These are phyloP conservation scores for Gerris buenoi DNA, from an alignment of 1,140 invertebrate genomes.

Conservation along the genomic window DNA sequence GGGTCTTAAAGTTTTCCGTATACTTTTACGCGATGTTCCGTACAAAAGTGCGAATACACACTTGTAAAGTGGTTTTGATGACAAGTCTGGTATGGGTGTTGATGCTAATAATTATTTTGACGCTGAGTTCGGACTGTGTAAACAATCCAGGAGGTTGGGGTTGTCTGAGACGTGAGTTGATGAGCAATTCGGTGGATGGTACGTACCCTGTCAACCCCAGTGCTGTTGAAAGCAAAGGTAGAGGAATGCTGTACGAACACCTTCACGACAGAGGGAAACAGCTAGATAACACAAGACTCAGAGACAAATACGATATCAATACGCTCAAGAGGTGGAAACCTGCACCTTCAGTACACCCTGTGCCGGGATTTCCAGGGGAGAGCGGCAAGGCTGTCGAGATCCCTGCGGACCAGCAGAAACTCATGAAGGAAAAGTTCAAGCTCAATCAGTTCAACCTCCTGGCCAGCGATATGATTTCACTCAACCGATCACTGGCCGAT, in stretches of 20 bases:
- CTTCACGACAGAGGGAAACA: slow-evolving; percentile 17
- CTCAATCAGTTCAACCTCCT: slow-evolving; percentile 97
- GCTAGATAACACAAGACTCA: slow-evolving; percentile 18
- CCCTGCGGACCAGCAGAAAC: slow-evolving; percentile 60
- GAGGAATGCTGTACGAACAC: slow-evolving; percentile 21
- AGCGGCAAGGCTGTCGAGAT: slow-evolving; percentile 77
- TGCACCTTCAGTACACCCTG: slow-evolving; percentile 48
- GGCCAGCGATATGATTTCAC: slow-evolving; percentile 91
- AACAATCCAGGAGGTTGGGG: slow-evolving; percentile 33
- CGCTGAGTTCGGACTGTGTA: slow-evolving; percentile 84
- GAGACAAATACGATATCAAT: slow-evolving; percentile 31
- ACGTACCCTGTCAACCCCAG: neutral
- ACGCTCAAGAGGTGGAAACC: slow-evolving; percentile 54
- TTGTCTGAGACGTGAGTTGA: slow-evolving; percentile 40
- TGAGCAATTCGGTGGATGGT: slow-evolving; percentile 19
- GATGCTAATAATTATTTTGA: slow-evolving; percentile 76
- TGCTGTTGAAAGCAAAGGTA: slow-evolving; percentile 16
- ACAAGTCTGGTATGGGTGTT: slow-evolving; percentile 93
- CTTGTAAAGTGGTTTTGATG: slow-evolving; percentile 81
- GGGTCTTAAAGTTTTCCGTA: too few species aligned
- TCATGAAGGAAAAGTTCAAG: slow-evolving; percentile 91
- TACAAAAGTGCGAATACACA: slow-evolving; percentile 76
- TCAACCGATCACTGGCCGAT: slow-evolving; percentile 90
- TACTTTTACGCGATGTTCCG: slow-evolving; percentile 57
- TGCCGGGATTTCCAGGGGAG: slow-evolving; percentile 65